Base-by-base conservation (phyloP, 2,888 invertebrate genomes). In the Tipula lateralis region DNA sequence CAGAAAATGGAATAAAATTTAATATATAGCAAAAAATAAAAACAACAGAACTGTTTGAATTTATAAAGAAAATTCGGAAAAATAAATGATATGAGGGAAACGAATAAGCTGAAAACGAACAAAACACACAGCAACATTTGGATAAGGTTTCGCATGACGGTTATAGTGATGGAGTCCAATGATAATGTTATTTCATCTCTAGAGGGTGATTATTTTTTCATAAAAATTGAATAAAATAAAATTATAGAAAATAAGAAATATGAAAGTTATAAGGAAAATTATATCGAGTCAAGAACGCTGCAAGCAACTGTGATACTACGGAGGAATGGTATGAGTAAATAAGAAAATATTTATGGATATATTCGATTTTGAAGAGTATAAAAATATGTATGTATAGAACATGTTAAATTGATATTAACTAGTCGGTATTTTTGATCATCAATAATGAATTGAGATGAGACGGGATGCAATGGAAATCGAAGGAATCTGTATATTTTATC, bases 131-230 rank as follows among this genome's bases (percentile, higher is more conserved):
- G 16, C 19, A 66, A 66, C 66, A 24, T 66, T 66, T 66, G 66
- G 19, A 66, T 66, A 44, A 44, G 44, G 24, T 19, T 66, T 66
- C 66, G 66, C 66, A 66, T 12, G 66, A 66, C 66, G 66, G 66
- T n/a, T n/a, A n/a, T n/a, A n/a, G n/a, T 66, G 66, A 66, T 66
- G 24, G 66, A 24, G 66, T 66, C 66, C 66, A 66, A 24, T 66
- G 66, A 66, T 66, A 66, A 66, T 66, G 24, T 66, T 66, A 66
- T 66, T 66, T 66, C 24, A 66, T 66, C 66, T 66, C 66, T 66
- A 66, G 66, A 66, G 66, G 66, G 66, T 66, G 66, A 66, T 66
- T 66, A 66, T 24, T 24, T n/a, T 66, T 66, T 24, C 66, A 24
- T 66, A 66, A 24, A 66, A 44, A 66, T 66, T 66, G 66, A 66